Evolutionary conservation across 2,797 vertebrate species (phyloP).

Genomic region (Rhabdophis nuchalis): DNA sequence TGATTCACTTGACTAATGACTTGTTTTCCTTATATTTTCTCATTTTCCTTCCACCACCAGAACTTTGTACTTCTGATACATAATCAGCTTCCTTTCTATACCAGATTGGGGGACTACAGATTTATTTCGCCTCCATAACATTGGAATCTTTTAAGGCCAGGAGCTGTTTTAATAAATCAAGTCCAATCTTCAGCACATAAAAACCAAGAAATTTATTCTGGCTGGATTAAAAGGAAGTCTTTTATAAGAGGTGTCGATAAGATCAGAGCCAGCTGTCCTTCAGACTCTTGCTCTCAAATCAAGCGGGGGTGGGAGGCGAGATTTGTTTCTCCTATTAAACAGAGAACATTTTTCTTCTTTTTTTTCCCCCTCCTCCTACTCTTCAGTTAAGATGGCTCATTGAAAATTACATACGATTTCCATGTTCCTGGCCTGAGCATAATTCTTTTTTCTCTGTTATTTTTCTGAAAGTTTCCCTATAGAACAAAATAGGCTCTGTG

Average conservation of each 20-base stretch:
- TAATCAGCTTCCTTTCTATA: neutral
- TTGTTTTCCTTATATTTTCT: neutral
- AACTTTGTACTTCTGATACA: neutral
- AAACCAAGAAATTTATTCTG: slow-evolving; percentile 30
- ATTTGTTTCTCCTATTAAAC: neutral
- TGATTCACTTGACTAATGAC: neutral
- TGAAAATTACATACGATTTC: neutral
- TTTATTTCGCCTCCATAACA: neutral
- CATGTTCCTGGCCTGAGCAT: neutral
- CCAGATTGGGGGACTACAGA: neutral
- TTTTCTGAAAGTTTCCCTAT: neutral
- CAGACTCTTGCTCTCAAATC: slow-evolving; percentile 8
- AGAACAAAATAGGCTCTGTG: neutral
- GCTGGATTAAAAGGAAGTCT: slow-evolving; percentile 30
- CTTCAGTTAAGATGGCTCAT: neutral
- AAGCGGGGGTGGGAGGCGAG: neutral
- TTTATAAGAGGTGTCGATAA: slow-evolving; percentile 33
- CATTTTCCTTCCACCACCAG: neutral
- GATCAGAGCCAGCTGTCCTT: slow-evolving; percentile 26
- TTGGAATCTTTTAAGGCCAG: neutral
- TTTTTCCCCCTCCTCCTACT: neutral
- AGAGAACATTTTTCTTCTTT: neutral
- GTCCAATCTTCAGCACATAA: slow-evolving; percentile 5
- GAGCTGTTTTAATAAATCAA: slow-evolving; percentile 25
- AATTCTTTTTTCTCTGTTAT: neutral